A percentile compares a stretch with the other conserved stretches of the same genome.
phyloP scores from a whole-genome alignment of 2,113 vertebrate species.

The Anarhynchus alexandrinus region DNA sequence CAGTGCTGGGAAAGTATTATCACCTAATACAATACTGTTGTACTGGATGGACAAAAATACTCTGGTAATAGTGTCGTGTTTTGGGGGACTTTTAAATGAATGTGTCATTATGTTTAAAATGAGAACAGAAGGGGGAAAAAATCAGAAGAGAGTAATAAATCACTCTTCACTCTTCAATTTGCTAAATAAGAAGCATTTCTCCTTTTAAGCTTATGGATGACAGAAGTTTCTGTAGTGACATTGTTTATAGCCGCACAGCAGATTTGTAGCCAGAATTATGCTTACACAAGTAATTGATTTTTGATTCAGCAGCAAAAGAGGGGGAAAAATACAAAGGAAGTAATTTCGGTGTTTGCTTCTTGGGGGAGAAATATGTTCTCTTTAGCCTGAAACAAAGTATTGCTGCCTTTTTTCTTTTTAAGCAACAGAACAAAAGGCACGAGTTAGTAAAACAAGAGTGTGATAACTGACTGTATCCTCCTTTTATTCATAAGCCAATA shows the following conservation, averaged over 20 bases:
- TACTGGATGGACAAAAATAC: background rate
- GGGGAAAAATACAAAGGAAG: background rate
- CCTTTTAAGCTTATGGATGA: background rate
- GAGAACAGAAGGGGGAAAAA: background rate
- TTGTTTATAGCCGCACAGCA: background rate
- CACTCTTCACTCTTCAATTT: background rate
- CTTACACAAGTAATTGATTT: background rate
- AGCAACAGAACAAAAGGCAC: background rate
- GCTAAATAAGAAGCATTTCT: background rate
- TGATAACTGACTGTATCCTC: background rate
- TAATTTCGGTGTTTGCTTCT: background rate
- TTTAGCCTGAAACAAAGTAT: background rate
- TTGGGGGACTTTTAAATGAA: background rate
- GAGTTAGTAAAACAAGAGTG: background rate
- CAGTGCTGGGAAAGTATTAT: background rate
- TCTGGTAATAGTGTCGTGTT: background rate
- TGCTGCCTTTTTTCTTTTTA: background rate
- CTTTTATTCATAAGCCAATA: background rate
- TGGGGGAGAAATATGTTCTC: background rate
- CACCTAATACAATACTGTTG: background rate
- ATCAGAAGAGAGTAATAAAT: background rate
- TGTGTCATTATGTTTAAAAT: background rate
- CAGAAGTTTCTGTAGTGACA: background rate
- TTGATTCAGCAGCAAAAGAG: background rate
- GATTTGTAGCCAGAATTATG: background rate